phyloP scores from a whole-genome alignment of 2,888 invertebrate genomes.

The Coenonympha glycerion region DNA sequence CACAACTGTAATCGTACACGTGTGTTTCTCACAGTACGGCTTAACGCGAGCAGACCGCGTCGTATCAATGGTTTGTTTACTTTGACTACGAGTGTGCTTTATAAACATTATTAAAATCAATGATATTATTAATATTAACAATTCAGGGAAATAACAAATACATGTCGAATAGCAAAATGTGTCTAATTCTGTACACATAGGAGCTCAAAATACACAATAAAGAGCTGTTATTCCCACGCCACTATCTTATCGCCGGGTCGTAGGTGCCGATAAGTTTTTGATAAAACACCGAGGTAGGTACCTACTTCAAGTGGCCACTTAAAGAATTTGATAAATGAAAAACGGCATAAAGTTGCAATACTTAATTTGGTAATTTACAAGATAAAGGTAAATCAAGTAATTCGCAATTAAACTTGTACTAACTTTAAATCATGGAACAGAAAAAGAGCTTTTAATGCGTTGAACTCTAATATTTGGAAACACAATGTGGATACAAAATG shows the following conservation, averaged over 20 bases:
- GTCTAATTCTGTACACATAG: constrained; percentile 7
- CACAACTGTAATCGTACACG: constrained; percentile 5
- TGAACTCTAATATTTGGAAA: constrained; percentile 1
- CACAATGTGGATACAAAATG: no score
- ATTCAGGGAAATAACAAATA: neutral
- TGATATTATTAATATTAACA: no score
- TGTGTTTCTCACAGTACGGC: constrained; percentile 4
- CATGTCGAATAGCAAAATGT: neutral
- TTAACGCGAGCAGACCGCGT: constrained; percentile 3
- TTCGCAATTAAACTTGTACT: neutral
- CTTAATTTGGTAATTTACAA: neutral
- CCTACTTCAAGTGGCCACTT: neutral
- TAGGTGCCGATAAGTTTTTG: neutral
- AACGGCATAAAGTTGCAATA: neutral
- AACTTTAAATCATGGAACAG: neutral
- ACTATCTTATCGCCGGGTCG: constrained; percentile 25
- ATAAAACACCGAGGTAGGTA: neutral
- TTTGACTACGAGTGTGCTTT: neutral
- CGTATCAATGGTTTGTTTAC: constrained; percentile 10
- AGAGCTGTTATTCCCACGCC: constrained; percentile 23
- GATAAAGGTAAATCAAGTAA: no score
- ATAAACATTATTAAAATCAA: neutral
- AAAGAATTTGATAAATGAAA: neutral
- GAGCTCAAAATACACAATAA: constrained; percentile 5
- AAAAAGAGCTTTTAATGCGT: neutral